phyloP scores from a whole-genome alignment of 2,888 invertebrate species.

The Drosophila mercatorum region DNA sequence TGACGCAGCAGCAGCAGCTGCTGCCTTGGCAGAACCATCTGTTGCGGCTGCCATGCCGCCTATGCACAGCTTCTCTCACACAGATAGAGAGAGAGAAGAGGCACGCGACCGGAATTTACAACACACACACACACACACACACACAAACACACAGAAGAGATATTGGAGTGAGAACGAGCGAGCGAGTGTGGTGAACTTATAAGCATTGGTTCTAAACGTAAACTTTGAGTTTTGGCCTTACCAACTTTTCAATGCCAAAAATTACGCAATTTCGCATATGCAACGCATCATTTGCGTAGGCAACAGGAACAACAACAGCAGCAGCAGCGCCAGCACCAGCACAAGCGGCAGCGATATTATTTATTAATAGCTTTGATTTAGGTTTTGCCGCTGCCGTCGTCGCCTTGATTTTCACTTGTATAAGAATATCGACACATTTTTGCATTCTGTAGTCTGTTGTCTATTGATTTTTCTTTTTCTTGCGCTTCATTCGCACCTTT shows the following conservation, averaged over 20 bases:
- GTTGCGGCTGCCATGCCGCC: conserved; percentile 71
- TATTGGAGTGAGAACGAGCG: conserved; percentile 14
- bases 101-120: conserved; percentile 51
- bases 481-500: conserved; percentile 78
- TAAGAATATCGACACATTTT: conserved; percentile 63
- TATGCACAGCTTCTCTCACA: conserved; percentile 12
- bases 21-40: conserved; percentile 69
- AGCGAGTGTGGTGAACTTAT: conserved; percentile 44
- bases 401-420: conserved; percentile 39
- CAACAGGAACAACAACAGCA: conserved; percentile 16
- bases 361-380: conserved; percentile 64
- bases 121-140: conserved; percentile 38
- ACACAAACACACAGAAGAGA: conserved; percentile 29
- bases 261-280: conserved; percentile 61
- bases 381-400: conserved; percentile 31
- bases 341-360: conserved; percentile 35
- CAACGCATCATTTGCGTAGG: conserved; percentile 64
- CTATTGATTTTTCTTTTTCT: conserved; percentile 79
- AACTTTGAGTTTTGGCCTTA: conserved; percentile 41
- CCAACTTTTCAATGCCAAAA: conserved; percentile 40
- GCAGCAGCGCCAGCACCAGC: conserved; percentile 3
- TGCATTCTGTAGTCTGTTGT: conserved; percentile 53
- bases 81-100: conserved; percentile 18
- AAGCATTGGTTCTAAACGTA: conserved; percentile 55
- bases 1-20: conserved; percentile 54